These are phyloP conservation scores for Schizopygopsis pylzovi DNA, from an alignment of 2,797 vertebrate genomes.

Conservation along the genomic window DNA sequence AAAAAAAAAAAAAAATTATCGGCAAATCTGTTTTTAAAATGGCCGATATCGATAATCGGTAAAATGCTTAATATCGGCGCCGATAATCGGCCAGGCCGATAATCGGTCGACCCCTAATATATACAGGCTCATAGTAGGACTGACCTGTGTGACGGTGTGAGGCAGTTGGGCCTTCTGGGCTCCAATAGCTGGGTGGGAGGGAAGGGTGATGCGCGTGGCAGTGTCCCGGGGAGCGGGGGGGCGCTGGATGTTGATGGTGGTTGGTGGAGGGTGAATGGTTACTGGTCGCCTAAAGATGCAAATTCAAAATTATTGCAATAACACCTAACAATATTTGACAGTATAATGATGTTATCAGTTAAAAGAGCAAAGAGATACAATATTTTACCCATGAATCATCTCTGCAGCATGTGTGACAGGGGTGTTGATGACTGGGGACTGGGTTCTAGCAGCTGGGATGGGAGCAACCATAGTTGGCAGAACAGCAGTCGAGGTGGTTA, in stretches of 20 bases:
- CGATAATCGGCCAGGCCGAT: too few relatives aligned
- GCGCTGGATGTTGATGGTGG: conserved; percentile 92
- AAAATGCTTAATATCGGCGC: too few relatives aligned
- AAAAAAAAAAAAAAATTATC: too few relatives aligned
- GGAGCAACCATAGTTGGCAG: conserved; percentile 94
- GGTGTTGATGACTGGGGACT: conserved; percentile 93
- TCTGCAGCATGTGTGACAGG: conserved; percentile 89
- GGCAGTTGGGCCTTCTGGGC: conserved; percentile 89
- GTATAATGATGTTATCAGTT: background rate
- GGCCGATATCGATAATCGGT: too few relatives aligned
- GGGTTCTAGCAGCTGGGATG: conserved; percentile 91
- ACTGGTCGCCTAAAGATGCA: conserved; percentile 81
- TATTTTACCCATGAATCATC: conserved; percentile 87
- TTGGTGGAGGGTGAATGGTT: conserved; percentile 89
- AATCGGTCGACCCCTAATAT: too few relatives aligned
- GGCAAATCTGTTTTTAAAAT: too few relatives aligned
- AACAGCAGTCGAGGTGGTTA: conserved; percentile 92
- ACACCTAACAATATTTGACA: background rate
- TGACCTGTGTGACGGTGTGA: conserved; percentile 93
- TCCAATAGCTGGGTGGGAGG: conserved; percentile 91
- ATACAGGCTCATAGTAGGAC: background rate
- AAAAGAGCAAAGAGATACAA: background rate
- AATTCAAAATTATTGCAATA: conserved; percentile 8
- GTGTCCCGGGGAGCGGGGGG: conserved; percentile 86
- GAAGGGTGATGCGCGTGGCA: conserved; percentile 90